Conservation (phyloP, 2,113 vertebrate genomes). For the Chlorocebus sabaeus region DNA sequence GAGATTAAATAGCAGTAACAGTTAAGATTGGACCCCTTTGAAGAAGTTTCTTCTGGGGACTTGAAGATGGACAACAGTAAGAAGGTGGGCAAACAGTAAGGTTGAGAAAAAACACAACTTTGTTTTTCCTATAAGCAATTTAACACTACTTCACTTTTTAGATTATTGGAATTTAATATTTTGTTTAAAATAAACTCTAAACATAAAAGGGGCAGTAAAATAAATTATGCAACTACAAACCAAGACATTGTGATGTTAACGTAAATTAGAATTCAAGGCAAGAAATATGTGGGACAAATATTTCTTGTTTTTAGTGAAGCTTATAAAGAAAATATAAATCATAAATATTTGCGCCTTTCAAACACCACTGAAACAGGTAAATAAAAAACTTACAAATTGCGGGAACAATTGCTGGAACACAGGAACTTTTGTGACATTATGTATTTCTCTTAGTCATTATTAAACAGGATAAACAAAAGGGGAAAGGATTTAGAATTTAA, state of each 20-base stretch:
- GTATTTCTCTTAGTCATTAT: neutral
- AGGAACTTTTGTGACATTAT: neutral
- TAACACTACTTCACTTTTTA: neutral
- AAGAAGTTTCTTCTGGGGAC: neutral
- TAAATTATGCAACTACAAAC: neutral
- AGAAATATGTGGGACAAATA: neutral
- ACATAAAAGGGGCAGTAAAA: neutral
- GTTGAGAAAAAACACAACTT: neutral
- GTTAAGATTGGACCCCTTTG: neutral
- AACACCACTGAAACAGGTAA: neutral
- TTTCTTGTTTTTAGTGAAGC: neutral
- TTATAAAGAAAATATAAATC: neutral
- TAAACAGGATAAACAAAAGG: neutral
- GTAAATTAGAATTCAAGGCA: neutral
- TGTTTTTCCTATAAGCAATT: neutral
- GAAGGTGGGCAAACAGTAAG: too few relatives aligned
- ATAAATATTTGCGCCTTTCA: neutral
- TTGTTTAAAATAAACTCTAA: conserved; percentile 25
- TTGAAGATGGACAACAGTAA: neutral
- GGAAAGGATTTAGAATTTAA: neutral
- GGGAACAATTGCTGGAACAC: neutral
- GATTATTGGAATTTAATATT: conserved; percentile 13
- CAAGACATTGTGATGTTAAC: neutral
- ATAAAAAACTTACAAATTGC: neutral
- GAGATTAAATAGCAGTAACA: neutral